Percentiles rank a stretch among this genome's conserved stretches.
phyloP scores from a whole-genome alignment of 1,140 invertebrate species.

The Matsumurasca onukii region DNA sequence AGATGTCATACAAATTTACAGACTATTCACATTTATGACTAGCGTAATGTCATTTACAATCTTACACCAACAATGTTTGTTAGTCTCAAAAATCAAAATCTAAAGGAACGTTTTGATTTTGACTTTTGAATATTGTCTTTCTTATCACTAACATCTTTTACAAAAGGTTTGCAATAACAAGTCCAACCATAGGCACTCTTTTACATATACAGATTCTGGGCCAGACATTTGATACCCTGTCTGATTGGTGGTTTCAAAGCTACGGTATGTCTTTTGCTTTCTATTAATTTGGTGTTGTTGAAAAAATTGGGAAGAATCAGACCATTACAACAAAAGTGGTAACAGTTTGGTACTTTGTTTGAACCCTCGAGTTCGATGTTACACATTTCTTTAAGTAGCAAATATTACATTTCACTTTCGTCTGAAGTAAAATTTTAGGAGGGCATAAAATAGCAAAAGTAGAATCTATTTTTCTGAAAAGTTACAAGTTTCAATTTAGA shows the following conservation, averaged over 20 bases:
- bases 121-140: conserved; percentile 24
- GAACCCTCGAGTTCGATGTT: too few species aligned
- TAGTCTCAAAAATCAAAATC: conserved; percentile 1
- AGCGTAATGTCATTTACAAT: neutral
- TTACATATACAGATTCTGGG: neutral
- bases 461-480: neutral
- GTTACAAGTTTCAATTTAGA: neutral
- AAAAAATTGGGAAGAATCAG: too few species aligned
- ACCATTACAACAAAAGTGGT: too few species aligned
- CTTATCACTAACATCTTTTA: neutral
- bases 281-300: too few species aligned
- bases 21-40: too few species aligned
- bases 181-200: neutral
- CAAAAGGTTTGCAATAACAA: neutral
- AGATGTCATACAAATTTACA: too few species aligned
- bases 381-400: neutral
- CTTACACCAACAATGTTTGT: too few species aligned
- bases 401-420: too few species aligned
- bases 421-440: neutral
- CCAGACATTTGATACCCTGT: too few species aligned
- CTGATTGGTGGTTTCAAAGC: too few species aligned
- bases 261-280: too few species aligned
- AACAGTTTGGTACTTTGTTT: too few species aligned
- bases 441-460: neutral
- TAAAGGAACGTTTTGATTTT: neutral